Conservation (phyloP, 2,888 invertebrate species). For the Atrina japonica region DNA sequence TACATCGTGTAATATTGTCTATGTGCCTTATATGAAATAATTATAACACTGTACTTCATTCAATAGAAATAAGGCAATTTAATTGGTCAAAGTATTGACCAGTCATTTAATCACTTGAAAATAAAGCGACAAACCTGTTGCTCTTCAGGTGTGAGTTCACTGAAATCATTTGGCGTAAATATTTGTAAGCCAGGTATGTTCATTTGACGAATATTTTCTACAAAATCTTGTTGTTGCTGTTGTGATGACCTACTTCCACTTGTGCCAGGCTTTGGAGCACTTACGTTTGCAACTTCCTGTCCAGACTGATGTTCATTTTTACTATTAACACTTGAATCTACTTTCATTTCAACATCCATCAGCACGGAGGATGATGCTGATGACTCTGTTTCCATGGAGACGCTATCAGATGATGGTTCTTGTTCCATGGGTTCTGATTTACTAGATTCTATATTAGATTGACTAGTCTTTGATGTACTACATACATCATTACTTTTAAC, state of each 20-base stretch:
- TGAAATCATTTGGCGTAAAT: slow-evolving; percentile 70
- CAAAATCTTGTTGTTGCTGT: slow-evolving; percentile 17
- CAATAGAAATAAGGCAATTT: too few species aligned
- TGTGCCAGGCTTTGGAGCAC: slow-evolving; percentile 3
- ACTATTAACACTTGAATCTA: background rate
- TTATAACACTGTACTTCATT: too few species aligned
- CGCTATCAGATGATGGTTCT: background rate
- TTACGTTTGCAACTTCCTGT: slow-evolving; percentile 4
- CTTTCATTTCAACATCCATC: slow-evolving; percentile 8
- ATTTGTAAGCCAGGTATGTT: slow-evolving; percentile 73
- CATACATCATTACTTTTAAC: too few species aligned
- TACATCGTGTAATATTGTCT: too few species aligned
- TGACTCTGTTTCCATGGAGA: background rate
- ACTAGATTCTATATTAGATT: background rate
- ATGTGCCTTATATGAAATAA: too few species aligned
- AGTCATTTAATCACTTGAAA: too few species aligned
- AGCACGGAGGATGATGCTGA: background rate
- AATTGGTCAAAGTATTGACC: too few species aligned
- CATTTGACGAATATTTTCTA: slow-evolving; percentile 46
- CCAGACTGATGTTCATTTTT: background rate
- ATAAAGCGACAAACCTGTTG: too few species aligned
- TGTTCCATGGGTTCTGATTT: background rate
- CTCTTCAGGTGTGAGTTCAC: slow-evolving; percentile 66
- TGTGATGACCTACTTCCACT: background rate
- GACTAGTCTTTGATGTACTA: too few species aligned